Evolutionary conservation across 2,113 vertebrate genomes (phyloP).

Genomic region (Garra rufa): DNA sequence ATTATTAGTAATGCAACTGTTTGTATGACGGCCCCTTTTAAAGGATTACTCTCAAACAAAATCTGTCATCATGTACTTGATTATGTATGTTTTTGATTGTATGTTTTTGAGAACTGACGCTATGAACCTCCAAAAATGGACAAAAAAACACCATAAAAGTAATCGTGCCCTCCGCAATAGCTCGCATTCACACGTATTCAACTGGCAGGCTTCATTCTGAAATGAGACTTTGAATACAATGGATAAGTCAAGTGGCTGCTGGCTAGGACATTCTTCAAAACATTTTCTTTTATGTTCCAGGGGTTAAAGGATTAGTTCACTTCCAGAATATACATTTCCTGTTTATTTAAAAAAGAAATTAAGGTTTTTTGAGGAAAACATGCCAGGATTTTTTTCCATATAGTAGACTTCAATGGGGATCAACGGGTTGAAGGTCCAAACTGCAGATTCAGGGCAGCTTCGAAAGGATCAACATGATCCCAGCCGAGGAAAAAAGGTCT

Average conservation of each 20-base stretch:
- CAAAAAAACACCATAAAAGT: neutral
- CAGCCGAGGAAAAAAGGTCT: too few relatives aligned
- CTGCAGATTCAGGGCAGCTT: too few relatives aligned
- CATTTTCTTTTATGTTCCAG: neutral
- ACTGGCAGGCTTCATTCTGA: neutral
- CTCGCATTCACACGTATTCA: neutral
- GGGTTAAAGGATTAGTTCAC: too few relatives aligned
- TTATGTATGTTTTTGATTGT: neutral
- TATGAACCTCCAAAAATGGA: neutral
- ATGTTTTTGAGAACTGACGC: neutral
- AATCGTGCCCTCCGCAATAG: neutral
- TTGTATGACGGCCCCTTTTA: neutral
- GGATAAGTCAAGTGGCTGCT: neutral
- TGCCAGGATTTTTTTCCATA: too few relatives aligned
- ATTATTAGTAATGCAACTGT: neutral
- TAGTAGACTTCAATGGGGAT: too few relatives aligned
- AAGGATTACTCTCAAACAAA: neutral
- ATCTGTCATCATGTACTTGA: neutral
- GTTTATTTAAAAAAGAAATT: too few relatives aligned
- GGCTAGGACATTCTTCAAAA: neutral
- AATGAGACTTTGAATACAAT: neutral
- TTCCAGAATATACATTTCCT: too few relatives aligned
- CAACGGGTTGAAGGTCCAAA: too few relatives aligned
- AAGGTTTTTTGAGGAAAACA: too few relatives aligned
- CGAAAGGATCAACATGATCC: too few relatives aligned